phyloP scores from a whole-genome alignment of 2,797 vertebrate species.

The Micropoecilia bifurca region DNA sequence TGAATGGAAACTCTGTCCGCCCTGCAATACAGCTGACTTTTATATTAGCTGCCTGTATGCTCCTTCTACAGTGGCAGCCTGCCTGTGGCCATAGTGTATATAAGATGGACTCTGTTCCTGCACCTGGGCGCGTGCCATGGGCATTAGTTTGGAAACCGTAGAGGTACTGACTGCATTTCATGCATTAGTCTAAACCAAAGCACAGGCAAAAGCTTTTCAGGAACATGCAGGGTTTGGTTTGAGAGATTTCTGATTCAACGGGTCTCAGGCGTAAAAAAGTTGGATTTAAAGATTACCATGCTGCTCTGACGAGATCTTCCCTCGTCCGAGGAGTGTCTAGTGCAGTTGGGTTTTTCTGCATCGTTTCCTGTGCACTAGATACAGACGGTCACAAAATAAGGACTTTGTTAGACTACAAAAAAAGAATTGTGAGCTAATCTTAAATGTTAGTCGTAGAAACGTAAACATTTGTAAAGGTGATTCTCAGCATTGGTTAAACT shows the following conservation, averaged over 20 bases:
- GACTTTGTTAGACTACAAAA: slow-evolving; percentile 41
- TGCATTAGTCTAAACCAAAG: slow-evolving; percentile 49
- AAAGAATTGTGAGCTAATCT: neutral
- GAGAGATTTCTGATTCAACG: slow-evolving; percentile 20
- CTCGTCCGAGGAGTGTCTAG: slow-evolving; percentile 63
- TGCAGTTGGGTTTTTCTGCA: slow-evolving; percentile 78
- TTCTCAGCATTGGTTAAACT: neutral
- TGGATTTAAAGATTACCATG: slow-evolving; percentile 67
- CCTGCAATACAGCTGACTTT: slow-evolving; percentile 58
- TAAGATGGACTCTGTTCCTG: slow-evolving; percentile 57
- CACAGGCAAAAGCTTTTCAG: slow-evolving; percentile 28
- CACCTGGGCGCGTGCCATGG: slow-evolving; percentile 53
- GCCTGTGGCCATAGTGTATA: slow-evolving; percentile 39
- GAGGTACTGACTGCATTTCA: slow-evolving; percentile 47
- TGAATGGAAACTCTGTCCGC: slow-evolving; percentile 77
- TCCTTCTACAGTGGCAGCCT: slow-evolving; percentile 28
- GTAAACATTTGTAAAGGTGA: neutral
- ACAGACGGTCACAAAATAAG: slow-evolving; percentile 64
- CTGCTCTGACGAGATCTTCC: slow-evolving; percentile 56
- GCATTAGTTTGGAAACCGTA: slow-evolving; percentile 35
- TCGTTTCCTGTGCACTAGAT: slow-evolving; percentile 78
- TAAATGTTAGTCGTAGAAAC: neutral
- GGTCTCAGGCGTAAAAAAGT: slow-evolving; percentile 40
- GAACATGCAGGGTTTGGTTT: slow-evolving; percentile 46
- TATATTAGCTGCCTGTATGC: slow-evolving; percentile 59